phyloP scores from a whole-genome alignment of 2,113 vertebrate genomes.

The Puma concolor region DNA sequence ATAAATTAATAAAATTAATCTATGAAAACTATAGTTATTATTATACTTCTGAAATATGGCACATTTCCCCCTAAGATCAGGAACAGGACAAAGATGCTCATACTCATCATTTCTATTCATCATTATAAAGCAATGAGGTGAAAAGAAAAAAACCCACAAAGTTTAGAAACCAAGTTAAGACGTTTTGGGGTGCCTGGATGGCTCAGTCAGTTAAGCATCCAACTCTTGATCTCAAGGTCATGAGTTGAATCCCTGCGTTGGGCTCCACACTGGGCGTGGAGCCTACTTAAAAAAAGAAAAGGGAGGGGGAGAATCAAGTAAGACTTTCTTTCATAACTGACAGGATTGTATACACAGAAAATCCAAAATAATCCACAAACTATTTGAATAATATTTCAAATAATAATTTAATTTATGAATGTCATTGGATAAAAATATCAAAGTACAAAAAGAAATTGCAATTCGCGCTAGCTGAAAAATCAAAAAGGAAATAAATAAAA shows the following conservation, averaged over 20 bases:
- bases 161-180: neutral
- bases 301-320: neutral
- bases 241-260: too few relatives aligned
- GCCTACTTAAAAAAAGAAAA: too few relatives aligned
- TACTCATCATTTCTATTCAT: neutral
- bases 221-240: too few relatives aligned
- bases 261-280: too few relatives aligned
- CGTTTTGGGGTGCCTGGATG: too few relatives aligned
- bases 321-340: conserved; percentile 37
- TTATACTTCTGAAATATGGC: neutral
- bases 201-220: too few relatives aligned
- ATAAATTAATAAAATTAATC: neutral
- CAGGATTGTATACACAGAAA: neutral
- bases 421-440: neutral
- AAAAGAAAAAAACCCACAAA: conserved; percentile 9
- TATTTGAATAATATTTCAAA: conserved; percentile 9
- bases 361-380: conserved; percentile 30
- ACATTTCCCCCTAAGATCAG: neutral
- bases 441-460: conserved; percentile 18
- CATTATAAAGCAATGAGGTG: neutral
- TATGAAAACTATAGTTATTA: neutral
- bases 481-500: neutral
- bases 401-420: neutral
- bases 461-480: neutral
- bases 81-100: neutral